Base-by-base conservation (phyloP, 2,888 invertebrate species). In the Drosophila lutescens region DNA sequence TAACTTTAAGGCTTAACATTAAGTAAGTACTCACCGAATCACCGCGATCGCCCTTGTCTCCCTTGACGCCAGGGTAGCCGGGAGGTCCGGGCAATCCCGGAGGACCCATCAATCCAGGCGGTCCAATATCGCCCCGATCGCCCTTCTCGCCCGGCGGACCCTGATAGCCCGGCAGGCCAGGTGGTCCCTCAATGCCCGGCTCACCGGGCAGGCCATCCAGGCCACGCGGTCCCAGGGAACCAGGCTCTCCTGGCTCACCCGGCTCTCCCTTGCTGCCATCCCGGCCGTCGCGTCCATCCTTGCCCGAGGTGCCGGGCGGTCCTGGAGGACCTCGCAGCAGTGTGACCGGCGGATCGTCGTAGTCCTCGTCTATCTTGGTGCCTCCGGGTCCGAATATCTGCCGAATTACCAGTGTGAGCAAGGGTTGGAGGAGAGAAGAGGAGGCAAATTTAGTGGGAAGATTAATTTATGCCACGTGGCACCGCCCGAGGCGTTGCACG, bases 81-180 rank as follows among this genome's bases (percentile, higher is more conserved):
- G 96, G 96, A 38, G 96, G 96, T 60, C 96, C 96, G 9, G 95
- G 95, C 77, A 96, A 91, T 23, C 98, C 98, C 15, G 98, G 98
- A 36, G 98, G 97, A 78, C 98, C 98, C 95, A 98, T 97, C 88
- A 98, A 94, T 69, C 98, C 98, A 12, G 98, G 97, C 9, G 97
- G 97, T 49, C 98, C 98, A 91, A 98, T 97, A 91, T 97, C 97
- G 10, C 98, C 98, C 9, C 92, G 89, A 82, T 91, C 91, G 60
- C 97, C 97, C 89, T 96, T 96, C 79, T 96, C 96, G 51, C 98
- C 98, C 89, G 97, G 97, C 6, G 96, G 96, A 20, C 98, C 98
- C 82, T 95, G 94, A 88, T 95, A 94, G 53, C 98, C 98, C 94
- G 92, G 92, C 79, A 92, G 62, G 8, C 97, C 97, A 30, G 97